A percentile compares a stretch with the other conserved stretches of the same genome.
Conservation (phyloP, 2,888 invertebrate genomes). For the Yponomeuta plumbellus region DNA sequence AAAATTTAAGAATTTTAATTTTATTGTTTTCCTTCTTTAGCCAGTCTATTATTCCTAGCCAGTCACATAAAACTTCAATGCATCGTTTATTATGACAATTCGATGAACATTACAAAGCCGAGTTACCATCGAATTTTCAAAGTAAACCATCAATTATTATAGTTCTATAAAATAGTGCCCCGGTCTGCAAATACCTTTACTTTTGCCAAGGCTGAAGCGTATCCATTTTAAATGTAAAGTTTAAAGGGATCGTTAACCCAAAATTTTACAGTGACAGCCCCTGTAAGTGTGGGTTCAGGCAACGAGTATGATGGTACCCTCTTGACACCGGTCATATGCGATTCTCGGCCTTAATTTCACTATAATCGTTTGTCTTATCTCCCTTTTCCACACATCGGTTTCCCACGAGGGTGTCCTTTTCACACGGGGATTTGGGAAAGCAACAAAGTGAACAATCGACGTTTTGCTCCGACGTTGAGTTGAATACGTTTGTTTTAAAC, state of each 20-base stretch:
- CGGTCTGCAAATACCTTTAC: not conserved
- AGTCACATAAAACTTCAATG: too few relatives aligned
- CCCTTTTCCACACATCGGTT: not conserved
- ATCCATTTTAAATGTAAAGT: slow-evolving; percentile 8
- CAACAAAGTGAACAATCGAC: not conserved
- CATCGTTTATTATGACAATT: too few relatives aligned
- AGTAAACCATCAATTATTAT: too few relatives aligned
- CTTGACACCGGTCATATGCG: slow-evolving; percentile 7
- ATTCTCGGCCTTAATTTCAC: not conserved
- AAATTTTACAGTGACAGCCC: slow-evolving; percentile 4
- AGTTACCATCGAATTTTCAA: too few relatives aligned
- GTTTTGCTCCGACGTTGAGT: not conserved
- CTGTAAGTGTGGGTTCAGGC: slow-evolving; percentile 9
- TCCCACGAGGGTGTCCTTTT: not conserved
- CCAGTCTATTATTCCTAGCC: too few relatives aligned
- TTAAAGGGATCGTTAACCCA: slow-evolving; percentile 10
- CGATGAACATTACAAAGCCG: too few relatives aligned
- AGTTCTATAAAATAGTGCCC: not conserved
- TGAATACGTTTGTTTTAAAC: not conserved
- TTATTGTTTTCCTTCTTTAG: too few relatives aligned
- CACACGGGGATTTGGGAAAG: not conserved
- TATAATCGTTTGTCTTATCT: not conserved
- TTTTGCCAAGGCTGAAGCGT: not conserved
- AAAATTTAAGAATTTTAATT: too few relatives aligned
- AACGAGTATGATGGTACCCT: slow-evolving; percentile 6